Evolutionary conservation across 2,113 vertebrate species (phyloP), one percentile per base, ranked within the genome.

Genomic region (Balaenoptera acutorostrata): DNA sequence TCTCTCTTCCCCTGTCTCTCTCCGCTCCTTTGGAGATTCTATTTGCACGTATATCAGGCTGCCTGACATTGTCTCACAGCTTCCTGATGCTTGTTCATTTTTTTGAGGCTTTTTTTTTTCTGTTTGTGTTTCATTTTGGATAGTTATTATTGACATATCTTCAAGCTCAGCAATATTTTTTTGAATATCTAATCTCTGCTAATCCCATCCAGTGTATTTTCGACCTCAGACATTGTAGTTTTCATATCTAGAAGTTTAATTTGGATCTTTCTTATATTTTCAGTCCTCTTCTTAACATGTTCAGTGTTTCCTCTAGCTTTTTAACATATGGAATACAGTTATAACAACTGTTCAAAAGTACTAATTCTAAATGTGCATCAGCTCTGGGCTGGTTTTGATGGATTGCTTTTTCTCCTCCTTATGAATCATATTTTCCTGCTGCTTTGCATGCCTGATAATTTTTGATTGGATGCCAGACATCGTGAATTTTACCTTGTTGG

Each of bases 231-330:
- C 6, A 17, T 5, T 17, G 33, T 46, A 25, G 9, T 63, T 93
- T 41, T 86, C 29, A 2, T 78, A 39, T 61, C 52, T 61, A 41
- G 33, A 83, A 61, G 21, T n/a, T 69, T 85, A 23, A 36, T 69
- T 75, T 61, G 11, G 59, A 17, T 97, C 49, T 92, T 57, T 80
- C 81, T 63, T 31, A 15, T 39, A 39, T 36, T 14, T 92, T 80
- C 31, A 21, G 13, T 83, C 86, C 11, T 55, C n/a, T 66, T 77
- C 68, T 71, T 52, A 75, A 41, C 9, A 10, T 23, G 6, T 49
- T 90, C 39, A 21, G 0, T 82, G 21, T n/a, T 81, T 88, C 21
- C 13, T 78, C 39, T 59, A n/a, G 83, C 59, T 64, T 71, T 80
- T 21, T 61, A 25, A 15, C 39, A 29, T 14, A 27, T 6, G 13